Percentiles rank a stretch among this genome's conserved stretches.
Evolutionary conservation across 2,888 invertebrate species (phyloP).

Genomic region (Lottia scabra): DNA sequence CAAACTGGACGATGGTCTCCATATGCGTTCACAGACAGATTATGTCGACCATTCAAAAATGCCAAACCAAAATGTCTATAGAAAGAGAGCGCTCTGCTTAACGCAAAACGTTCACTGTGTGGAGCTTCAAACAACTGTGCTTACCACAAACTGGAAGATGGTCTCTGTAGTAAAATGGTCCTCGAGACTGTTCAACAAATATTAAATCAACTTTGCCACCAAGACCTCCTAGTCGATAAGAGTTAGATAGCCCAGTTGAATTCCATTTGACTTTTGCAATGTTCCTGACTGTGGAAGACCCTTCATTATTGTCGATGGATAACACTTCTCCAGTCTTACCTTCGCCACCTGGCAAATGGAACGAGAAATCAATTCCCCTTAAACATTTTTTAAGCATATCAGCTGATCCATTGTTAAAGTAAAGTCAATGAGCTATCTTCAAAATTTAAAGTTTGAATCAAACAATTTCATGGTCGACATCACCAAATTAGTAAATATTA

Average conservation of each 20-base stretch:
- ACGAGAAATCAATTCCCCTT: not conserved
- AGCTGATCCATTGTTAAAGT: no score
- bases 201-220: constrained; percentile 22
- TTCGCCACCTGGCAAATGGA: not conserved
- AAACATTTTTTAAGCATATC: not conserved
- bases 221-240: constrained; percentile 17
- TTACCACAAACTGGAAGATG: constrained; percentile 22
- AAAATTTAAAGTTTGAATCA: no score
- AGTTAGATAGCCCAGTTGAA: not conserved
- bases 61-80: no score
- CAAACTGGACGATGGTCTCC: no score
- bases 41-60: no score
- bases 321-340: not conserved
- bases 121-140: no score
- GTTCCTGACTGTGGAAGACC: constrained; percentile 1
- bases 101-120: not conserved
- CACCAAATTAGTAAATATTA: no score
- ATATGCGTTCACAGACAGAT: no score
- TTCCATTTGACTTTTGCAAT: constrained; percentile 15
- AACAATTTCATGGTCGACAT: no score
- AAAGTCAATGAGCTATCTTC: no score
- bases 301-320: not conserved
- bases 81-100: not conserved
- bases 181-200: constrained; percentile 18
- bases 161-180: constrained; percentile 26